Evolutionary conservation across 2,888 invertebrate genomes (phyloP).

Genomic region (Drosophila algonquin): DNA sequence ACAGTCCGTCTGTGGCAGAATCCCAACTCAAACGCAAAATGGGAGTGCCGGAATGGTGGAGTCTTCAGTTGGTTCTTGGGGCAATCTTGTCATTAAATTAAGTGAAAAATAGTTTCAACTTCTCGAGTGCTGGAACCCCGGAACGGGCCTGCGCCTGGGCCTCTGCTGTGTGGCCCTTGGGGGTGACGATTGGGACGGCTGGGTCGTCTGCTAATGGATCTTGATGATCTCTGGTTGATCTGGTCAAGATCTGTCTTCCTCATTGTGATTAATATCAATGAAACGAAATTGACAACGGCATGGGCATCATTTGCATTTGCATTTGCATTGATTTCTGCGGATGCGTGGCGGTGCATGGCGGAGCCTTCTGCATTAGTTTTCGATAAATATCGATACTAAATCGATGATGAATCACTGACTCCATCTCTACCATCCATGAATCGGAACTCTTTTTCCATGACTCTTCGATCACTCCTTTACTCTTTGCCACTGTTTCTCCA

Average conservation of each 20-base stretch:
- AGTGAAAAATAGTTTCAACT: slow-evolving; percentile 74
- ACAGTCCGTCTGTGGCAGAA: slow-evolving; percentile 8
- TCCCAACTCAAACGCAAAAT: slow-evolving; percentile 13
- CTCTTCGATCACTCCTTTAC: neutral
- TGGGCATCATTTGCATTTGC: neutral
- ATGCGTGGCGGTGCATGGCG: too few relatives aligned
- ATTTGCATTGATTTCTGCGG: neutral
- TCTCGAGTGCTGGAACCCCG: slow-evolving; percentile 48
- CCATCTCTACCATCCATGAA: too few relatives aligned
- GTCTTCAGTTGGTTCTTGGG: slow-evolving; percentile 29
- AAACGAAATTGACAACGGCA: neutral
- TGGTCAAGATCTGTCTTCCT: neutral
- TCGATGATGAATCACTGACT: neutral
- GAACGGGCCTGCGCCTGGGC: slow-evolving; percentile 23
- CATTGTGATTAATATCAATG: neutral
- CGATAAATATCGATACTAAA: too few relatives aligned
- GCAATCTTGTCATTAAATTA: slow-evolving; percentile 74
- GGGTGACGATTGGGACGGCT: slow-evolving; percentile 12
- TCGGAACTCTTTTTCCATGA: too few relatives aligned
- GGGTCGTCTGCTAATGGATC: slow-evolving; percentile 24
- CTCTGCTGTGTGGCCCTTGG: slow-evolving; percentile 2
- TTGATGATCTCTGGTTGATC: slow-evolving; percentile 1
- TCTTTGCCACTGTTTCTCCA: neutral
- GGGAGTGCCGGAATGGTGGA: neutral
- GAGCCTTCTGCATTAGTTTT: too few relatives aligned